Conservation (phyloP, 2,113 vertebrate species). For the Sorex araneus region DNA sequence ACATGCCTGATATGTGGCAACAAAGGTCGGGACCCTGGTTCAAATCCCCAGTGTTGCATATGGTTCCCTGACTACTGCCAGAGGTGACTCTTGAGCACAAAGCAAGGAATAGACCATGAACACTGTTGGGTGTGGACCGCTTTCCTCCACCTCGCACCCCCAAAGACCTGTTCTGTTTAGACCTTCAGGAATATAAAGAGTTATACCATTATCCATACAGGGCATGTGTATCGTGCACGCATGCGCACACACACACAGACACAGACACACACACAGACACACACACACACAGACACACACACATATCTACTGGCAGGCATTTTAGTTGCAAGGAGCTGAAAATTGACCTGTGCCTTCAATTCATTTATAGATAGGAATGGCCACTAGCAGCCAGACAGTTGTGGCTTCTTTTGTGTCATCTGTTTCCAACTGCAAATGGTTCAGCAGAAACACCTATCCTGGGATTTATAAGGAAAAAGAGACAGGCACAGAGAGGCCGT, state of each 20-base stretch:
- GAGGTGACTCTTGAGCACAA: no score
- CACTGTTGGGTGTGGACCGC: no score
- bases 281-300: background rate
- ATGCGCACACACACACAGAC: no score
- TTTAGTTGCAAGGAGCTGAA: conserved; percentile 48
- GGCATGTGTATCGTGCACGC: background rate
- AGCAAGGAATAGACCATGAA: no score
- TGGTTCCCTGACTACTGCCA: no score
- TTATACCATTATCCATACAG: background rate
- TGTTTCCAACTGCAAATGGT: background rate
- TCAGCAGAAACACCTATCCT: background rate
- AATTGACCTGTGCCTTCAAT: background rate
- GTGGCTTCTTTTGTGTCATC: background rate
- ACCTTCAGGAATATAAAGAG: background rate
- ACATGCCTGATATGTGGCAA: no score
- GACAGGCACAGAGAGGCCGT: background rate
- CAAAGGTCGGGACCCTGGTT: no score
- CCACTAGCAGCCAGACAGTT: background rate
- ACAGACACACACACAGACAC: no score
- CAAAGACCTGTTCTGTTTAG: background rate
- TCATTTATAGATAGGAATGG: background rate
- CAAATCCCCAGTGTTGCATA: no score
- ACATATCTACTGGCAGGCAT: background rate
- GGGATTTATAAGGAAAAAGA: conserved; percentile 23
- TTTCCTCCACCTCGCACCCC: no score